Base-by-base conservation (phyloP, 2,888 invertebrate species). In the Argyra leucocephala region DNA sequence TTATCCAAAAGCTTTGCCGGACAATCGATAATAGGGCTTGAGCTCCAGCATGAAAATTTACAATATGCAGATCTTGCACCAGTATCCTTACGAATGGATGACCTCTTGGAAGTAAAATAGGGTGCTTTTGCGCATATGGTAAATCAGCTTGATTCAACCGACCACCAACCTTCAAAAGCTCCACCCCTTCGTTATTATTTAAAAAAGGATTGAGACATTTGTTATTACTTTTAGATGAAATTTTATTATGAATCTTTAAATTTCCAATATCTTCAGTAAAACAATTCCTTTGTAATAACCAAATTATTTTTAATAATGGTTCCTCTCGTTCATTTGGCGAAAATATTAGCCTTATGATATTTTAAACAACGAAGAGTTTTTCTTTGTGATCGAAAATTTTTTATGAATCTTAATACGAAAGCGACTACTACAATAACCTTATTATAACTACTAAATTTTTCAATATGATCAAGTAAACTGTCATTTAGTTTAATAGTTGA, bases 111-210 rank as follows among this genome's bases (percentile, higher is more conserved):
- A 74, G 59, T 9, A 74, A 48, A 9, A 73, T 69, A 1, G 70
- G 70, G 68, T 69, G 69, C 62, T 69, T 72, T 61, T 69, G 7
- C 12, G 37, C 68, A 48, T 67, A 69, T 9, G 69, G 65, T 4
- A 73, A 36, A 10, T 67, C 37, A 10, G 72, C 68, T 61, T 70
- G 66, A 23, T 66, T 62, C 3, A 74, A 63, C 2, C 73, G 68
- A 31, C 74, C 73, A 48, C 75, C 74, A 31, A 74, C 74, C 65
- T 73, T 68, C 48, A 74, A 67, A 24, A 72, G 61, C 12, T 9
- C 15, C 37, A 37, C 37, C 10, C 3, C 3, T 15, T 37, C 37
- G 5, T 37, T 15, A 15, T 37, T 37, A 15, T 72, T 71, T 10
- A 71, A 22, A 63, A 69, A 71, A 7, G 71, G 71, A 58, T 64